phyloP scores from a whole-genome alignment of 2,888 invertebrate genomes.

The Drosophila differens region DNA sequence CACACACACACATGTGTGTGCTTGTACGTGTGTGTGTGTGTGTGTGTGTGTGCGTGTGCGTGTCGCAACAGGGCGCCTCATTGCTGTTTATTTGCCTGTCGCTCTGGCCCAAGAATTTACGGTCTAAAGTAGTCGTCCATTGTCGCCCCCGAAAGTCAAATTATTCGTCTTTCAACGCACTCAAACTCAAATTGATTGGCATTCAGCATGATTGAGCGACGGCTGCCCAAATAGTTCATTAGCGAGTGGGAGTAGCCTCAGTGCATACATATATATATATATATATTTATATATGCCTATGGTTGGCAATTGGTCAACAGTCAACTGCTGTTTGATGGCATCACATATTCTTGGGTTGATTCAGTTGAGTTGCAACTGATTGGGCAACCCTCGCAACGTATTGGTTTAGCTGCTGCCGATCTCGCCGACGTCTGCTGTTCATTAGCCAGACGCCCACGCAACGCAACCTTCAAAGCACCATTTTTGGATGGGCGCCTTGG shows the following conservation, averaged over 20 bases:
- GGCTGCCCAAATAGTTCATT: conserved; percentile 9
- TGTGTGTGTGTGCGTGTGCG: background rate
- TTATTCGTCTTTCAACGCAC: conserved; percentile 41
- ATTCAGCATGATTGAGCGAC: conserved; percentile 49
- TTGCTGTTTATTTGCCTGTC: conserved; percentile 49
- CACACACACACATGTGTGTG: background rate
- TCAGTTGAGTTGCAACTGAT: background rate
- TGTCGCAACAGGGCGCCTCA: conserved; percentile 18
- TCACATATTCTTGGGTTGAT: background rate
- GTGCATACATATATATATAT: background rate
- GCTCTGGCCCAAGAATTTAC: conserved; percentile 62
- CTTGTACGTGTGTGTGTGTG: background rate
- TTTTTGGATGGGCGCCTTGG: conserved; percentile 55
- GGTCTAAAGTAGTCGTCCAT: conserved; percentile 44
- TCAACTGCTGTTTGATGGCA: background rate
- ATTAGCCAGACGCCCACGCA: conserved; percentile 72
- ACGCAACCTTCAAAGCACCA: conserved; percentile 65
- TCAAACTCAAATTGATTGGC: conserved; percentile 67
- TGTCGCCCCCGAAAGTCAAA: conserved; percentile 34
- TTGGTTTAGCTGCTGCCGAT: conserved; percentile 48
- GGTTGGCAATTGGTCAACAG: background rate
- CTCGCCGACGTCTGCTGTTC: conserved; percentile 52
- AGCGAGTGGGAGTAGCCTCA: background rate
- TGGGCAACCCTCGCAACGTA: conserved; percentile 39
- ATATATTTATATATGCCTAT: background rate